Conservation (phyloP, 2,797 vertebrate species). For the Esox lucius region DNA sequence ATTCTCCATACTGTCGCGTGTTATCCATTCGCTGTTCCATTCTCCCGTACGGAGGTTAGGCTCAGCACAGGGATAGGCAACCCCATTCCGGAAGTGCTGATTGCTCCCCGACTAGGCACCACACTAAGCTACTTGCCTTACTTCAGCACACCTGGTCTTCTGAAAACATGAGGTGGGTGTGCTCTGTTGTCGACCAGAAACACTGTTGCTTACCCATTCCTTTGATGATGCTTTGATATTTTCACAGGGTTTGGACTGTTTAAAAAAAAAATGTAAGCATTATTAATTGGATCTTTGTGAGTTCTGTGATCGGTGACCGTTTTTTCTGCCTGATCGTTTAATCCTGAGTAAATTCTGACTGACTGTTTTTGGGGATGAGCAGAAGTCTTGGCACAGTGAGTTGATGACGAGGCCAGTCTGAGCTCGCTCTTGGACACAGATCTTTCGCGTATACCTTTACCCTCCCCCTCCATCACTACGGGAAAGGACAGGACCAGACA, state of each 20-base stretch:
- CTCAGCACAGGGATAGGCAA: background rate
- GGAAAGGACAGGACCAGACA: slow-evolving; percentile 68
- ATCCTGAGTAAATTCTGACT: too few relatives aligned
- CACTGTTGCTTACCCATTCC: too few relatives aligned
- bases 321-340: too few relatives aligned
- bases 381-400: background rate
- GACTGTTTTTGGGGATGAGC: background rate
- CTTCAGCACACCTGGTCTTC: too few relatives aligned
- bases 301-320: too few relatives aligned
- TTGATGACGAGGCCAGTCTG: slow-evolving; percentile 50
- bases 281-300: background rate
- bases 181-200: background rate
- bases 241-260: background rate
- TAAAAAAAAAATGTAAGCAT: background rate
- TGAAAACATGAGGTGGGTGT: background rate
- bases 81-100: background rate
- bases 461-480: slow-evolving; percentile 13
- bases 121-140: too few relatives aligned
- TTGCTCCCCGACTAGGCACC: too few relatives aligned
- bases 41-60: background rate
- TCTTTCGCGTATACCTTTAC: slow-evolving; percentile 41
- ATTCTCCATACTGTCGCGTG: background rate
- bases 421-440: slow-evolving; percentile 57
- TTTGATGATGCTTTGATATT: too few relatives aligned
- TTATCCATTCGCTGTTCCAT: slow-evolving; percentile 27